These are phyloP conservation scores for Castor canadensis DNA, from an alignment of 2,113 vertebrate species.

Conservation along the genomic window DNA sequence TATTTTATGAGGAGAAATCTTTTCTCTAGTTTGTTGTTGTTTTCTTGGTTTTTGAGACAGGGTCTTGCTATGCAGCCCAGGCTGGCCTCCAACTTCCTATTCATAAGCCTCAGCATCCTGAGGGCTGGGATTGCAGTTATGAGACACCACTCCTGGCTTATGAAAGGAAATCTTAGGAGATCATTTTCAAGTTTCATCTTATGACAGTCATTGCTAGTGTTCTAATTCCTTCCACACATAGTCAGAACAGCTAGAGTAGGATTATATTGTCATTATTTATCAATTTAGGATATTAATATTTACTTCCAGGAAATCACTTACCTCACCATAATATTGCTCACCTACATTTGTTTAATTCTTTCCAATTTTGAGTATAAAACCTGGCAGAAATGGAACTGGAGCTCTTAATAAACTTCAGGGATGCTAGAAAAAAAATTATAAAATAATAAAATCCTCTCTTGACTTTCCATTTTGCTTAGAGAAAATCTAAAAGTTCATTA, in stretches of 20 bases:
- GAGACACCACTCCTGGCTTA: too few species aligned
- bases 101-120: too few species aligned
- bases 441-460: background rate
- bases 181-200: background rate
- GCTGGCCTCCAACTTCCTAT: too few species aligned
- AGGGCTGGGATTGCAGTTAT: too few species aligned
- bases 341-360: conserved; percentile 5
- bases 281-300: conserved; percentile 13
- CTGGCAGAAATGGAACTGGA: background rate
- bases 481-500: background rate
- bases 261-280: conserved; percentile 36
- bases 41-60: too few species aligned
- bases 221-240: background rate
- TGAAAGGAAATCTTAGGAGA: background rate
- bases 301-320: conserved; percentile 24
- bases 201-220: background rate
- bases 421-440: conserved; percentile 24
- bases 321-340: background rate
- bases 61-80: too few species aligned
- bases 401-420: background rate
- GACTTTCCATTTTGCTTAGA: background rate
- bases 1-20: background rate
- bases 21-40: too few species aligned
- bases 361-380: background rate
- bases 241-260: background rate